Conservation (phyloP, 2,797 vertebrate genomes). For the Gadopsis bispinosus region DNA sequence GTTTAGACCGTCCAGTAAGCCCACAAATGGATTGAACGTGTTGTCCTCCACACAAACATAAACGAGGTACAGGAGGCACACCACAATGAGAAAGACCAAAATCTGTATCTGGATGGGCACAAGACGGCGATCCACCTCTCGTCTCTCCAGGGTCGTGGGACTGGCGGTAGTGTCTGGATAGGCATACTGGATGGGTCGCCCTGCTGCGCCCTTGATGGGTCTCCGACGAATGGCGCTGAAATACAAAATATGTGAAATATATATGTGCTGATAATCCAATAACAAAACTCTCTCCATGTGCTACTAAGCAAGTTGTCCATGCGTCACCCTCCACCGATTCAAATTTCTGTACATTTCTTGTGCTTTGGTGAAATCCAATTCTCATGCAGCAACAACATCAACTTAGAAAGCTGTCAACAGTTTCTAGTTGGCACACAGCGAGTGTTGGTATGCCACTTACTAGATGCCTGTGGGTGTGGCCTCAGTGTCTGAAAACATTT, state of each 20-base stretch:
- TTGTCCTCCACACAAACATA: conserved; percentile 77
- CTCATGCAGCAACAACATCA: not conserved
- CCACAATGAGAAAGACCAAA: conserved; percentile 77
- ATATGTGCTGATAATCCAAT: not conserved
- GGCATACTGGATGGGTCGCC: conserved; percentile 73
- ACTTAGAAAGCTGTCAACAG: not conserved
- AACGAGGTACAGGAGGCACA: conserved; percentile 81
- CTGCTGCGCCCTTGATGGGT: conserved; percentile 84
- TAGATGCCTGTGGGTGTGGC: conserved; percentile 76
- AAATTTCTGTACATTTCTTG: not conserved
- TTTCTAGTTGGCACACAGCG: not conserved
- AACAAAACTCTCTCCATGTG: not conserved
- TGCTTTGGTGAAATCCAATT: not conserved
- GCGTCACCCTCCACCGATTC: not conserved
- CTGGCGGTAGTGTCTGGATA: conserved; percentile 71
- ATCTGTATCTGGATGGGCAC: conserved; percentile 82
- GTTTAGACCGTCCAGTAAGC: conserved; percentile 57
- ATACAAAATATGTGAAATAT: not conserved
- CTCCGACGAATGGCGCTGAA: conserved; percentile 82
- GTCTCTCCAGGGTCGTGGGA: conserved; percentile 59
- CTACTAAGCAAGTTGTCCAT: not conserved
- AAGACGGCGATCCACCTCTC: conserved; percentile 61
- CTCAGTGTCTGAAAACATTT: conserved; percentile 68
- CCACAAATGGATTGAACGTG: conserved; percentile 61
- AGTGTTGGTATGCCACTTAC: conserved; percentile 70